Evolutionary conservation across 2,797 vertebrate genomes (phyloP).

Genomic region (Oryzias dopingdopingensis): DNA sequence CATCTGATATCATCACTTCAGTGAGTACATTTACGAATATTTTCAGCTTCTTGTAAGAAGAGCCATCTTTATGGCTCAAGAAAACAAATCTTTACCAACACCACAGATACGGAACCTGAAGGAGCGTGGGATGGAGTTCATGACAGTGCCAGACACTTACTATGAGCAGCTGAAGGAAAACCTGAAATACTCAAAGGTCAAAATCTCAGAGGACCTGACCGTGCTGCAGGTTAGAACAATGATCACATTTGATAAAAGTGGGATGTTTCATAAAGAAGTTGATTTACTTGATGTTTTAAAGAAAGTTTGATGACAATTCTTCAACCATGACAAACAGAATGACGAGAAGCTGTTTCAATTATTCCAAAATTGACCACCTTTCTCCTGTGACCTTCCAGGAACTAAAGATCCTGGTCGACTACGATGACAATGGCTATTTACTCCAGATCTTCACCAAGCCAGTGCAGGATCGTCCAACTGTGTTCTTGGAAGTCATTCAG

Average conservation of each 20-base stretch:
- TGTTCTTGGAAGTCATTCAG: constrained; percentile 97
- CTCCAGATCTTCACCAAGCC: constrained; percentile 99
- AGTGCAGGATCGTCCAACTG: constrained; percentile 93
- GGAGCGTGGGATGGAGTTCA: constrained; percentile 90
- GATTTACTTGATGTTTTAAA: too few species aligned
- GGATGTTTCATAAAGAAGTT: neutral
- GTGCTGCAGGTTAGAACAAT: constrained; percentile 79
- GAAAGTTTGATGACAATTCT: too few species aligned
- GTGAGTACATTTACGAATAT: constrained; percentile 70
- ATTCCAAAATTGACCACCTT: neutral
- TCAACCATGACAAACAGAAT: neutral
- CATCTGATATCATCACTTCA: constrained; percentile 87
- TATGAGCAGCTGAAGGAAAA: constrained; percentile 86
- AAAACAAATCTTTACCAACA: constrained; percentile 17
- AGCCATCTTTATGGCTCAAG: too few species aligned
- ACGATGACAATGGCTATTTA: constrained; percentile 93
- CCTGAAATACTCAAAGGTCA: constrained; percentile 86
- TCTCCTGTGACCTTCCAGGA: constrained; percentile 72
- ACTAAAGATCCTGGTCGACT: constrained; percentile 93
- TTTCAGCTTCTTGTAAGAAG: neutral
- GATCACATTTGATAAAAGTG: neutral
- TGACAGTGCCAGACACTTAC: constrained; percentile 87
- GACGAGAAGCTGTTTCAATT: neutral
- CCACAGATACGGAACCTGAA: constrained; percentile 87
- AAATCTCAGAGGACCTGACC: constrained; percentile 84